phyloP scores from a whole-genome alignment of 2,888 invertebrate genomes.

The Tortrix viridana region DNA sequence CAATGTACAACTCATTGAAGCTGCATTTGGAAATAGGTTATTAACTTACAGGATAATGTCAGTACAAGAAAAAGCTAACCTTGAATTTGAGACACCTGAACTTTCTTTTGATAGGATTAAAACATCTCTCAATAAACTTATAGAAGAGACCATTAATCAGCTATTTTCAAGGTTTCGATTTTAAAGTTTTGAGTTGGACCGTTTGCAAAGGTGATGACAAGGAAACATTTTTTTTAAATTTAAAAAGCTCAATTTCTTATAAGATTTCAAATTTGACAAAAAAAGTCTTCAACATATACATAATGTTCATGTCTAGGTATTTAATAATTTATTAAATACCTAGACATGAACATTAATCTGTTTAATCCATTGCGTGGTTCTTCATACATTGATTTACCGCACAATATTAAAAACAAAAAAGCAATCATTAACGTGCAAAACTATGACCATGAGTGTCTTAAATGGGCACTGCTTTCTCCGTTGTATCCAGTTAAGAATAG shows the following conservation, averaged over 20 bases:
- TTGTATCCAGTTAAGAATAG: constrained; percentile 4
- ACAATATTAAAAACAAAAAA: no score
- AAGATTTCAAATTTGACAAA: constrained; percentile 5
- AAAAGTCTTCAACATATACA: constrained; percentile 4
- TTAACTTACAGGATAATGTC: constrained; percentile 2
- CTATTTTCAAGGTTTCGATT: constrained; percentile 12
- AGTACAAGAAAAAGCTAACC: neutral
- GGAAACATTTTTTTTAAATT: neutral
- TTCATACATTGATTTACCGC: no score
- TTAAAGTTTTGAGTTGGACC: constrained; percentile 11
- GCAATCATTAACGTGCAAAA: constrained; percentile 9
- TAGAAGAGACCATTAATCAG: constrained; percentile 3
- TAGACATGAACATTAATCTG: constrained; percentile 5
- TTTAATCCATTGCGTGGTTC: constrained; percentile 6
- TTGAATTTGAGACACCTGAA: no score
- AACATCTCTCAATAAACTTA: neutral
- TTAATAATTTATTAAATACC: no score
- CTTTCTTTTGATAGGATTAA: constrained; percentile 8
- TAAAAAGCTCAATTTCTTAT: neutral
- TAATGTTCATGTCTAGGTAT: no score
- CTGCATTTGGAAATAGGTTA: no score
- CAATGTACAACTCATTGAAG: no score
- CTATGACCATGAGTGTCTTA: constrained; percentile 4
- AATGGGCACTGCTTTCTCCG: constrained; percentile 17
- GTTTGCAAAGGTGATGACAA: constrained; percentile 4